Conservation (phyloP, 2,797 vertebrate genomes). For the Petrocephalus sullivani region DNA sequence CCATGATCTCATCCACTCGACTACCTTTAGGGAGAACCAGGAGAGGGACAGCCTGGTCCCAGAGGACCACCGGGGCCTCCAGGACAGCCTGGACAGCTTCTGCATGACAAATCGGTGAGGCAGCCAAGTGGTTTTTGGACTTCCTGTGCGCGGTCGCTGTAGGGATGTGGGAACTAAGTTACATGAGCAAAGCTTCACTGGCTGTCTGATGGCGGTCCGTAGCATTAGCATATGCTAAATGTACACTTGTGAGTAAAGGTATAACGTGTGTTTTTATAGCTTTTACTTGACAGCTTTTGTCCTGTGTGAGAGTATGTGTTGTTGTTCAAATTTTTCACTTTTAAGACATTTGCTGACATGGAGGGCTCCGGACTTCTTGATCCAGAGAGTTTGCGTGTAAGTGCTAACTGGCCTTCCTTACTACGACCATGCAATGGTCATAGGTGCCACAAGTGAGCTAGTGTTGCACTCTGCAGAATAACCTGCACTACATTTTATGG, state of each 20-base stretch:
- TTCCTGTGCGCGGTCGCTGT: neutral
- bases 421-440: neutral
- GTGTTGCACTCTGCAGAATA: neutral
- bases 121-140: neutral
- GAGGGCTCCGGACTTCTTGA: conserved; percentile 85
- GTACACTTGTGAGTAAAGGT: too few relatives aligned
- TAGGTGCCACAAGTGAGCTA: neutral
- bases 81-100: conserved; percentile 52
- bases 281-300: neutral
- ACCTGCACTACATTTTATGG: neutral
- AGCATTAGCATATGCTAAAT: neutral
- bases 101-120: conserved; percentile 58
- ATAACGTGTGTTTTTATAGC: neutral
- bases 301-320: neutral
- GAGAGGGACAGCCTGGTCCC: conserved; percentile 61
- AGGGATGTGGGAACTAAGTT: neutral
- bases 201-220: too few relatives aligned
- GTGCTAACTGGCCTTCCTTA: conserved; percentile 32
- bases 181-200: neutral
- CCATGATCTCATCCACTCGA: neutral
- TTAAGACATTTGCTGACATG: conserved; percentile 89
- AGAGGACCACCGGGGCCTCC: conserved; percentile 81
- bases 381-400: conserved; percentile 73
- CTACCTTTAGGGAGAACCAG: conserved; percentile 73
- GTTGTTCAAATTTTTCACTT: conserved; percentile 12